phyloP scores from a whole-genome alignment of 2,888 invertebrate species.

The Cephus sareptanus region DNA sequence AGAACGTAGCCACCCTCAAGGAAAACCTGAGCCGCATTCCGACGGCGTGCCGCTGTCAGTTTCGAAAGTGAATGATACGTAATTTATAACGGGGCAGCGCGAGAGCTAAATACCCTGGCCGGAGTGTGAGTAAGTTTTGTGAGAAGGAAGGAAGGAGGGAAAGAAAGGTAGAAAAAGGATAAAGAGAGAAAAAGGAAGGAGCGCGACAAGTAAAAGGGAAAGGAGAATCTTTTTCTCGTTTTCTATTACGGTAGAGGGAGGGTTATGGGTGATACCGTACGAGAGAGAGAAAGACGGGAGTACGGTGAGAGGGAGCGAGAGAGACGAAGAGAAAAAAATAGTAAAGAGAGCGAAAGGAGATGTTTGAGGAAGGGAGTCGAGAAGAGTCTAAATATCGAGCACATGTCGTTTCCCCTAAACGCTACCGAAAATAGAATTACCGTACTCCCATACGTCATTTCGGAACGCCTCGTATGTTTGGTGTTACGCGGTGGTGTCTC shows the following conservation, averaged over 20 bases:
- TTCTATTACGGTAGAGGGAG: not conserved
- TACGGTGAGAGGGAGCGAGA: not conserved
- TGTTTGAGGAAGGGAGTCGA: slow-evolving; percentile 22
- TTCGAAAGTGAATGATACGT: slow-evolving; percentile 59
- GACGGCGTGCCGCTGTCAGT: slow-evolving; percentile 50
- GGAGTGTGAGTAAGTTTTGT: slow-evolving; percentile 2
- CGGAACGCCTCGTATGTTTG: slow-evolving; percentile 40
- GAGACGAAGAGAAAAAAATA: slow-evolving; percentile 3
- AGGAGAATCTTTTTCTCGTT: slow-evolving; percentile 9
- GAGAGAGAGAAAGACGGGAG: slow-evolving; percentile 15
- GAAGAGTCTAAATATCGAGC: slow-evolving; percentile 59
- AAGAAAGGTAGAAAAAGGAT: slow-evolving; percentile 12
- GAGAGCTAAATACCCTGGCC: slow-evolving; percentile 42
- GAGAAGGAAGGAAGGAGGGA: slow-evolving; percentile 17
- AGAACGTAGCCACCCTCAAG: slow-evolving; percentile 5
- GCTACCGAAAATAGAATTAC: slow-evolving; percentile 56
- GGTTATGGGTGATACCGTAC: not conserved
- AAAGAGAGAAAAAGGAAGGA: slow-evolving; percentile 9
- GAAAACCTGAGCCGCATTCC: slow-evolving; percentile 30
- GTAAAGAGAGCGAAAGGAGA: slow-evolving; percentile 11
- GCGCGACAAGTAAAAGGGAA: slow-evolving; percentile 15
- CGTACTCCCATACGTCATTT: slow-evolving; percentile 59
- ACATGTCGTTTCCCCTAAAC: slow-evolving; percentile 52
- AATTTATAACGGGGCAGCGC: slow-evolving; percentile 57
- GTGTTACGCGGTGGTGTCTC: slow-evolving; percentile 41